Base-by-base conservation (phyloP, 2,888 invertebrate genomes). In the Xylota sylvarum region DNA sequence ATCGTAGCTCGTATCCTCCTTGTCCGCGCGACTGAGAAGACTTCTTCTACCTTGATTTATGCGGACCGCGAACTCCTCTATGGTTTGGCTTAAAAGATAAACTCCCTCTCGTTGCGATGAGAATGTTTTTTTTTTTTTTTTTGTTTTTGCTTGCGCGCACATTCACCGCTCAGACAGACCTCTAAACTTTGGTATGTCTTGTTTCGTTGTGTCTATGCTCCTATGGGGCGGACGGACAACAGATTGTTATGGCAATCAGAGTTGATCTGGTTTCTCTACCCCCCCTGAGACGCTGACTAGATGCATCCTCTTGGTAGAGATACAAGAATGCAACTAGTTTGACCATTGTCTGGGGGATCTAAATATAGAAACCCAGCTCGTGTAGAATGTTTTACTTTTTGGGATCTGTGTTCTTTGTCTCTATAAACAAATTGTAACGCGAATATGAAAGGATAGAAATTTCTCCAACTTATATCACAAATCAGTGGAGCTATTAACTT, bases 281-380 rank as follows among this genome's bases (percentile, higher is more conserved):
- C 10, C 40, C 48, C 14, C n/a, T 35, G 40, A 32, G 17, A 32
- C 37, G n/a, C 6, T 6, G 23, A n/a, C 70, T 27, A 52, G 62
- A 82, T 52, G n/a, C 77, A 70, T 70, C 74, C 64, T 56, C 14
- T 55, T n/a, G 37, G 58, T 52, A 67, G 55, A 50, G 55, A 50
- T 67, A 7, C 80, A 82, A 74, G 80, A 80, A 85, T 85, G 43
- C 64, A 80, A 70, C 84, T 80, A 69, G 84, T 69, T 74, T 85
- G 84, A 65, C 84, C 84, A 80, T 85, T 85, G 84, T 84, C 84
- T 80, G 35, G 17, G 30, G 40, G 37, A 40, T 85, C 84, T 85
- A 85, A 80, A 85, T 80, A 80, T 85, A 85, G 84, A 84, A 73
- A 48, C 60, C 67, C 56, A 62, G 37, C 43, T 19, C 52, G 79